Evolutionary conservation across 2,113 vertebrate species (phyloP).

Genomic region (Esox niger): DNA sequence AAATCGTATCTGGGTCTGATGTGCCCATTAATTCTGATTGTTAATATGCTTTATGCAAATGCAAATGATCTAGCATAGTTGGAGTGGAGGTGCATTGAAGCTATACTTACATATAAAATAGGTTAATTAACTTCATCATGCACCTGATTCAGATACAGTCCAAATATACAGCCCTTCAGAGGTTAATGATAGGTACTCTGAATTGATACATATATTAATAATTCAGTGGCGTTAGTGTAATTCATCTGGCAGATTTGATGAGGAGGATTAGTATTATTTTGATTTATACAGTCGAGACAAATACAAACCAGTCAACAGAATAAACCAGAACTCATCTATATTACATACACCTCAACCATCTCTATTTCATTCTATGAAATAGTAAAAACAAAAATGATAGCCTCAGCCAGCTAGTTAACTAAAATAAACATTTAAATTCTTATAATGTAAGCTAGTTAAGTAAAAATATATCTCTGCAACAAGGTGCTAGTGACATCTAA

Average conservation of each 20-base stretch:
- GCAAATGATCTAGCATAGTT: too few relatives aligned
- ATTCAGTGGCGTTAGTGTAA: conserved; percentile 15
- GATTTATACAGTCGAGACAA: background rate
- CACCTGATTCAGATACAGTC: background rate
- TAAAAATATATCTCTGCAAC: too few relatives aligned
- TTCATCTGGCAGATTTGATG: conserved; percentile 8
- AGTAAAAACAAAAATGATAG: too few relatives aligned
- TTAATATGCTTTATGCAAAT: too few relatives aligned
- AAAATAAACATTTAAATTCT: too few relatives aligned
- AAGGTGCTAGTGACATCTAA: too few relatives aligned
- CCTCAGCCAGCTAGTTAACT: too few relatives aligned
- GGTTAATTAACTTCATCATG: background rate
- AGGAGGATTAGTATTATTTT: background rate
- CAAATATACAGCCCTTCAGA: background rate
- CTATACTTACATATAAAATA: too few relatives aligned
- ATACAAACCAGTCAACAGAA: conserved; percentile 25
- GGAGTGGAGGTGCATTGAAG: too few relatives aligned
- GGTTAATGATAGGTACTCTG: conserved; percentile 22
- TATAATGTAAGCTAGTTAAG: too few relatives aligned
- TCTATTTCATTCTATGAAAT: conserved; percentile 1
- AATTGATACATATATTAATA: conserved; percentile 22
- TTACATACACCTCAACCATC: background rate
- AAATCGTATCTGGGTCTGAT: too few relatives aligned
- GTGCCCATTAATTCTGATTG: too few relatives aligned
- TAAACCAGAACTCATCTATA: conserved; percentile 24